phyloP scores from a whole-genome alignment of 2,797 vertebrate species.

The Acrossocheilus fasciatus region DNA sequence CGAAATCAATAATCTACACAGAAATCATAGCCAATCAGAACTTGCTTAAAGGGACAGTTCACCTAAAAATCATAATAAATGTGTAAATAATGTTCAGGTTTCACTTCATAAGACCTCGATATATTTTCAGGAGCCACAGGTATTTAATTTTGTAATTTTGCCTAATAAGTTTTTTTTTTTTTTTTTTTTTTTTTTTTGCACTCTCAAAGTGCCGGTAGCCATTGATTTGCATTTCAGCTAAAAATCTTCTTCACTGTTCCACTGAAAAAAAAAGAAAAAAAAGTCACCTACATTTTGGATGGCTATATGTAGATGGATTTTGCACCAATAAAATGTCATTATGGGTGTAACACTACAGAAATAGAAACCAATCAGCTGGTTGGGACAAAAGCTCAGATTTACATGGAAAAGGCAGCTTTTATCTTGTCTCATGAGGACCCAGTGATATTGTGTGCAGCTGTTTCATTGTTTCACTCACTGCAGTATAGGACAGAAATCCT shows the following conservation, averaged over 20 bases:
- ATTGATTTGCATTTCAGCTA: neutral
- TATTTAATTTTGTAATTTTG: too few relatives aligned
- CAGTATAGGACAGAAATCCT: slow-evolving; percentile 8
- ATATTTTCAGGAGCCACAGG: too few relatives aligned
- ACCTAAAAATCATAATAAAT: too few relatives aligned
- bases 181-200: neutral
- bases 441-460: neutral
- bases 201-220: neutral
- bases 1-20: too few relatives aligned
- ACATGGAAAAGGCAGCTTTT: neutral
- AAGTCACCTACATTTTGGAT: neutral
- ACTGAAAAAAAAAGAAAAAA: too few relatives aligned
- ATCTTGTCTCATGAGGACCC: neutral
- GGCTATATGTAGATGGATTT: neutral
- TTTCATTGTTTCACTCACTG: slow-evolving; percentile 29
- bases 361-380: neutral
- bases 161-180: too few relatives aligned
- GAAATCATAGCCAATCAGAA: neutral
- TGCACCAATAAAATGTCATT: neutral
- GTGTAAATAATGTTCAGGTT: too few relatives aligned
- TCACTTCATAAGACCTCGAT: too few relatives aligned
- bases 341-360: neutral
- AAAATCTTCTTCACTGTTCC: neutral
- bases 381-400: slow-evolving; percentile 8
- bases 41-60: neutral